Evolutionary conservation across 2,888 invertebrate genomes (phyloP).

Genomic region (Callimorpha dominula): DNA sequence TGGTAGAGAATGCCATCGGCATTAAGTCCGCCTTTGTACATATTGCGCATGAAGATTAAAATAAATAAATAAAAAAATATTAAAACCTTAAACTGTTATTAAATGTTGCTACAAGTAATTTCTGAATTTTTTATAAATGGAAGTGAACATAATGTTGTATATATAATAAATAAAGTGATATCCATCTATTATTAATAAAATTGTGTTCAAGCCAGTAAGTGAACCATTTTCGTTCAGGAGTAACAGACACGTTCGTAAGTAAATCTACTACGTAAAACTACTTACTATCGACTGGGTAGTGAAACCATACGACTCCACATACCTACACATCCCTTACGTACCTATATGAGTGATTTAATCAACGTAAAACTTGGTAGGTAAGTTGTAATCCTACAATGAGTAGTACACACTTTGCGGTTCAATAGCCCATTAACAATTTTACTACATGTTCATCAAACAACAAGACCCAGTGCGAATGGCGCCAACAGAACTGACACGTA

Average conservation of each 20-base stretch:
- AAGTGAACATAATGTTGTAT: too few relatives aligned
- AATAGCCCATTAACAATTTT: conserved; percentile 64
- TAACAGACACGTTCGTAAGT: background rate
- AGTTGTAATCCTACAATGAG: conserved; percentile 48
- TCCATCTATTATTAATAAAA: too few relatives aligned
- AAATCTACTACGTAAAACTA: background rate
- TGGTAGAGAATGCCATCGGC: too few relatives aligned
- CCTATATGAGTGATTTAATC: conserved; percentile 57
- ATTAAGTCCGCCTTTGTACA: too few relatives aligned
- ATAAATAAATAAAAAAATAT: too few relatives aligned
- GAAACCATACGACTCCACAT: conserved; percentile 24
- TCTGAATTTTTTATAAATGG: too few relatives aligned
- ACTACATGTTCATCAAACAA: conserved; percentile 57
- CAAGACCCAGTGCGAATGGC: conserved; percentile 46
- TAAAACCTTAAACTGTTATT: too few relatives aligned
- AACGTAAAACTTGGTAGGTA: conserved; percentile 57
- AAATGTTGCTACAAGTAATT: too few relatives aligned
- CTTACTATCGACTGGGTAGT: conserved; percentile 4
- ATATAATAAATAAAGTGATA: too few relatives aligned
- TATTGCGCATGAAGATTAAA: too few relatives aligned
- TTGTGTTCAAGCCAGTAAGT: background rate
- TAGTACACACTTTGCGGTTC: conserved; percentile 47
- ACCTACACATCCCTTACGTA: conserved; percentile 11
- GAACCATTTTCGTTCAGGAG: background rate
- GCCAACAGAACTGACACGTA: conserved; percentile 33